Percentiles rank a stretch among this genome's conserved stretches.
Evolutionary conservation across 1,140 invertebrate species (phyloP).

Genomic region (Arion vulgaris): DNA sequence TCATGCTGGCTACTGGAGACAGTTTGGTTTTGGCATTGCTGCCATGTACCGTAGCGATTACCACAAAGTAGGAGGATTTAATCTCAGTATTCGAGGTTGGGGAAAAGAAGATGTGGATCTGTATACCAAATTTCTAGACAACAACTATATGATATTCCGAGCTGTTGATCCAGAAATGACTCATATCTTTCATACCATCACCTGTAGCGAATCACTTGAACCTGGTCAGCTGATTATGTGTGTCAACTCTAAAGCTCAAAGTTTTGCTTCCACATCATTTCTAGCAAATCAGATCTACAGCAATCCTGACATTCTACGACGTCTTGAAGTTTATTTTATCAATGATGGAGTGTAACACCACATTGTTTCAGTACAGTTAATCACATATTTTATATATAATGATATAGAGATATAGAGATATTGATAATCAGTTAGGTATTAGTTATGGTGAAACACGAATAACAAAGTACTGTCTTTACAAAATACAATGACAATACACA

Average conservation of each 20-base stretch:
- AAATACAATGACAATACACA: no score
- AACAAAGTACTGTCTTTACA: no score
- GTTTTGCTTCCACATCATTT: conserved; percentile 63
- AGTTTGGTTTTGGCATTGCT: conserved; percentile 96
- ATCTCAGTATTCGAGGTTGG: conserved; percentile 87
- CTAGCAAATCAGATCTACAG: conserved; percentile 61
- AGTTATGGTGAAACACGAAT: no score
- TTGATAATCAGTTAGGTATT: no score
- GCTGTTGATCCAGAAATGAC: conserved; percentile 88
- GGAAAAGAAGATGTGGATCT: conserved; percentile 78
- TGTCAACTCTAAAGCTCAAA: conserved; percentile 79
- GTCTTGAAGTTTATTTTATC: conserved; percentile 7
- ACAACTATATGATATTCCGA: conserved; percentile 80
- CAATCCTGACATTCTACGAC: conserved; percentile 39
- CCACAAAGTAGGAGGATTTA: conserved; percentile 85
- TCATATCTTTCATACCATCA: conserved; percentile 92
- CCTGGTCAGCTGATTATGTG: conserved; percentile 90
- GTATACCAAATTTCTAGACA: conserved; percentile 85
- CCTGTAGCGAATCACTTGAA: conserved; percentile 86
- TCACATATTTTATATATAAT: no score
- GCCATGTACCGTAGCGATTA: conserved; percentile 89
- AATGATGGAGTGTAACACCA: not conserved
- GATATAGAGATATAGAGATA: no score
- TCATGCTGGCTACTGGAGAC: conserved; percentile 89
- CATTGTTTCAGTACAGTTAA: no score